Base-by-base conservation (phyloP, 2,888 invertebrate genomes). In the Thymelicus lineola region DNA sequence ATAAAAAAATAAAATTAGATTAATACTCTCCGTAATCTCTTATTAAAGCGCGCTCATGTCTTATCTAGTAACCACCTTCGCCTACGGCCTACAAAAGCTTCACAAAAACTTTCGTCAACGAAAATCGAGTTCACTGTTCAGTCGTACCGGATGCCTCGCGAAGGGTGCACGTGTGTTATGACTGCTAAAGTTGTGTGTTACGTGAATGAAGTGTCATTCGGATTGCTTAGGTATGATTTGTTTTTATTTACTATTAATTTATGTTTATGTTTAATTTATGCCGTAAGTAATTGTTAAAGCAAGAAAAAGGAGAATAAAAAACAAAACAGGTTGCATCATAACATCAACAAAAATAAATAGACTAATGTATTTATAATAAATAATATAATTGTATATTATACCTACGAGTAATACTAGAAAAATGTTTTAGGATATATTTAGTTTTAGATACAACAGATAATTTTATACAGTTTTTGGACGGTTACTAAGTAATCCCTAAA, bases 131-230 rank as follows among this genome's bases (percentile, higher is more conserved):
- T 35, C 57, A 65, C 45, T 57, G n/a, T 35, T 35, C 57, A 65
- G 65, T 65, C 45, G 12, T 20, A 46, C 45, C 57, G 65, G 10
- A 65, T 65, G 35, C 7, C n/a, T 45, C 57, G 65, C 10, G 57
- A 28, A 7, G 65, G n/a, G 45, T 45, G 45, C 28, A 57, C 65
- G 65, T 65, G 35, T 17, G 38, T 59, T 17, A 12, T 53, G 36
- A 17, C 38, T 35, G 45, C 35, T 45, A 10, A 57, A 65, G 65
- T 65, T 65, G 12, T 50, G 53, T 55, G 65, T 65, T 65, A 42
- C 65, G 65, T 65, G 65, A 65, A 57, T 65, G 20, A 57, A n/a
- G 28, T 42, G 55, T 45, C 45, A 57, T 12, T 55, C n/a, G 57
- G 57, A 65, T 57, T 15, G 45, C 10, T 55, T 65, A 45, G 65